Evolutionary conservation across 2,113 vertebrate species (phyloP).

Genomic region (Dipodomys stephensi): DNA sequence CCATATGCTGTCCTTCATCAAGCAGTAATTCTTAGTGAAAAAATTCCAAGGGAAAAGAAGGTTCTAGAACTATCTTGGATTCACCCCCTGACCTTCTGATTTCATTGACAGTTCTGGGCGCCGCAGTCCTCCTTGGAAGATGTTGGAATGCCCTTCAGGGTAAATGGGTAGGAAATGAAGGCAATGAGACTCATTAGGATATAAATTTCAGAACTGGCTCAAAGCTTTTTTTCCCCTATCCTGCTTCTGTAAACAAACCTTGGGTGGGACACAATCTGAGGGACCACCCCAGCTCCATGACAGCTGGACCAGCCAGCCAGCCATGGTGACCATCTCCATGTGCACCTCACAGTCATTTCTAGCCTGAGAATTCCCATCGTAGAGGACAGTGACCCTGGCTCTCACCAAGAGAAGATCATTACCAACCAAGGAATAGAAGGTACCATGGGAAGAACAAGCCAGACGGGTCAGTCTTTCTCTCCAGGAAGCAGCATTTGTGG

Average conservation of each 20-base stretch:
- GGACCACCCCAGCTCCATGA: slow-evolving; percentile 88
- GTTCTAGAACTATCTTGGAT: background rate
- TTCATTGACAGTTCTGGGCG: background rate
- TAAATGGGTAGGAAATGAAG: slow-evolving; percentile 81
- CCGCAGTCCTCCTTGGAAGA: slow-evolving; percentile 52
- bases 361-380: slow-evolving; percentile 56
- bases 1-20: slow-evolving; percentile 21
- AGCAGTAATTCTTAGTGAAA: background rate
- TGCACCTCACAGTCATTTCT: slow-evolving; percentile 79
- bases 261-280: slow-evolving; percentile 89
- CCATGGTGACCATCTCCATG: slow-evolving; percentile 83
- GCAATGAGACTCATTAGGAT: slow-evolving; percentile 87
- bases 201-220: slow-evolving; percentile 89
- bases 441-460: slow-evolving; percentile 66
- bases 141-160: slow-evolving; percentile 18
- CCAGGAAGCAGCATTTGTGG: slow-evolving; percentile 81
- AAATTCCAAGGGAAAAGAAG: background rate
- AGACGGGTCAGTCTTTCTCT: slow-evolving; percentile 73
- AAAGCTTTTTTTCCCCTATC: slow-evolving; percentile 83
- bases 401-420: slow-evolving; percentile 70
- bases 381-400: slow-evolving; percentile 62
- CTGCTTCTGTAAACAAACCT: slow-evolving; percentile 91
- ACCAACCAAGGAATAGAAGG: slow-evolving; percentile 64
- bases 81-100: background rate
- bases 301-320: slow-evolving; percentile 86